Base-by-base conservation (phyloP, 2,888 invertebrate genomes). In the Hoplodrina blanda region DNA sequence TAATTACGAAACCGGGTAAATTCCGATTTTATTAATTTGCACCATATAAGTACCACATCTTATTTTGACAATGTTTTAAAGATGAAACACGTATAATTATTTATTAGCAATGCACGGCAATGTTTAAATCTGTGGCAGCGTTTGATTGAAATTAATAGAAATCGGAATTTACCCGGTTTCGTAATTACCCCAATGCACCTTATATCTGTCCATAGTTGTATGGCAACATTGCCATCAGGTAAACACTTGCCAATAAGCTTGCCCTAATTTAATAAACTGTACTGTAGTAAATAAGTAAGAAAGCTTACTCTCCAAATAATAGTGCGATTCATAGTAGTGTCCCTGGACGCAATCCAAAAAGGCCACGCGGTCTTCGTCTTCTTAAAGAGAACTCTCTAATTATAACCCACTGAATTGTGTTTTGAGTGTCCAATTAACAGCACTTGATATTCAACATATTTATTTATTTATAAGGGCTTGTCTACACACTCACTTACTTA, bases 341-440 rank as follows among this genome's bases (percentile, higher is more conserved):
- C 76, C 33, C 85, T 91, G 91, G 91, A 88, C 63, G 46, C 56
- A 74, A 62, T 89, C 91, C 92, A 91, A 90, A 88, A 88, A 76
- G 81, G 73, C 83, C 83, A 84, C 83, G 74, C 83, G 75, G 78
- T 84, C 82, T 87, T 87, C 86, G 78, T 84, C 82, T 87, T 87
- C 86, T 82, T 88, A 88, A 88, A 87, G 85, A 77, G 87, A 88
- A 82, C 82, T 86, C 17, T 10, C 91, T 92, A 93, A 90, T 89
- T 89, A 89, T 90, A 91, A 76, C 76, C 73, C 76, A 78, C 62
- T 83, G 88, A 91, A 92, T 92, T 90, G 89, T 90, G 88, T 89
- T 88, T 90, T 88, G 88, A 91, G 81, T 82, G 80, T 76, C 88
- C 87, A 91, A 92, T 93, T 91, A 92, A 90, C 82, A 73, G 78